phyloP scores from a whole-genome alignment of 2,888 invertebrate genomes.

The Rhagium mordax region DNA sequence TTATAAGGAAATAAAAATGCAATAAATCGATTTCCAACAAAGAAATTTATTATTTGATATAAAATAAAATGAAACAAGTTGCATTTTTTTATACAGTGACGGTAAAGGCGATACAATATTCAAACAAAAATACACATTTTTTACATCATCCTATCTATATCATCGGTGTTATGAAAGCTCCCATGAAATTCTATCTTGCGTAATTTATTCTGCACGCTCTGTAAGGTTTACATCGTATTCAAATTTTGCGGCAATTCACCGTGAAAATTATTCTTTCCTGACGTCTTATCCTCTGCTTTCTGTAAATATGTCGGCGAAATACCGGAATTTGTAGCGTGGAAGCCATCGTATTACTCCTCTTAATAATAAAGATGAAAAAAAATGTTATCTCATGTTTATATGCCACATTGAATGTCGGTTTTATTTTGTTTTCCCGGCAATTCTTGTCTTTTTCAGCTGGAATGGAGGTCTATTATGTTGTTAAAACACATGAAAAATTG shows the following conservation, averaged over 20 bases:
- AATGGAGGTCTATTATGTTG: constrained; percentile 19
- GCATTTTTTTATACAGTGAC: neutral
- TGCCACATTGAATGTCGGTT: constrained; percentile 14
- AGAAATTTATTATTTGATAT: too few relatives aligned
- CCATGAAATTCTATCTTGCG: constrained; percentile 24
- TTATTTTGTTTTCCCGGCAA: constrained; percentile 27
- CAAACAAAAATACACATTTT: constrained; percentile 8
- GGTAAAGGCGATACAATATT: neutral
- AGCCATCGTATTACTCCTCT: constrained; percentile 33
- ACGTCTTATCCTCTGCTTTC: constrained; percentile 44
- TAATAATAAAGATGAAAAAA: constrained; percentile 38
- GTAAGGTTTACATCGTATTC: constrained; percentile 49
- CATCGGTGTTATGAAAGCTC: constrained; percentile 17
- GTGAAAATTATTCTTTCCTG: constrained; percentile 53
- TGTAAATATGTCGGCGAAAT: constrained; percentile 48
- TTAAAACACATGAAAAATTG: constrained; percentile 27
- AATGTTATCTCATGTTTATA: constrained; percentile 39
- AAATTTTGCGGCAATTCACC: constrained; percentile 51
- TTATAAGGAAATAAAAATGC: too few relatives aligned
- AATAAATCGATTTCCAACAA: too few relatives aligned
- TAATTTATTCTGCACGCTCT: constrained; percentile 30
- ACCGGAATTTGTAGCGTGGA: constrained; percentile 43
- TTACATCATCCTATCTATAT: constrained; percentile 11
- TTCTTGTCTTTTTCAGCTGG: constrained; percentile 23
- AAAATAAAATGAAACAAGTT: too few relatives aligned